Base-by-base conservation (phyloP, 2,888 invertebrate genomes). In the Pandemis cinnamomeana region DNA sequence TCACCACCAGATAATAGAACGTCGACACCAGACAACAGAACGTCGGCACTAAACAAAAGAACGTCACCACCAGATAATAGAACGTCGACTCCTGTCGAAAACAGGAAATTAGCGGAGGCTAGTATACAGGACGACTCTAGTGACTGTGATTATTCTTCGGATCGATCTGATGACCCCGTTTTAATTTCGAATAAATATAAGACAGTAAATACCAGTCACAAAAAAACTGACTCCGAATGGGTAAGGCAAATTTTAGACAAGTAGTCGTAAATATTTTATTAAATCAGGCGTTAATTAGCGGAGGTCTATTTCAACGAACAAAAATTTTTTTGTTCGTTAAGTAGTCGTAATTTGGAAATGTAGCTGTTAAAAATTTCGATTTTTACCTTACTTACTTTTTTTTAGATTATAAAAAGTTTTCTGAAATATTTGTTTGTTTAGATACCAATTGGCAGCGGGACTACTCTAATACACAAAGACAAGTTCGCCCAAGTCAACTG, bases 381-480 rank as follows among this genome's bases (percentile, higher is more conserved):
- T 46, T 11, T 11, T 46, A 5, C 11, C 11, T 11, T 46, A 11
- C 11, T 46, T 46, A 11, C 10, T 10, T 11, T 48, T 2, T 42
- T 11, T 41, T 60, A 13, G 0, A 13, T 36, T 1, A 2, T 8
- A 2, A 11, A 41, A 4, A 41, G 41, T 41, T 44, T 48, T 48
- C 2, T 7, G 13, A 48, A 48, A 11, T 48, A 27, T 64, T 64
- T 64, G 8, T 7, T 67, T 53, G 7, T 87, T 76, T 80, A 93
- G 94, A 80, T 95, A 41, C 87, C 90, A 67, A 93, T 95, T 76
- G 95, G 95, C 64, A 90, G 89, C 76, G 92, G 94, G 0, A 90
- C 89, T 74, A 94, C 94, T 0, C 79, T 90, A 68, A 88, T 95
- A 76, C 90, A 89, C 67, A 87, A 80, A 71, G 88, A 90, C 44